Conservation (phyloP, 2,113 vertebrate species). For the Nettapus auritus region DNA sequence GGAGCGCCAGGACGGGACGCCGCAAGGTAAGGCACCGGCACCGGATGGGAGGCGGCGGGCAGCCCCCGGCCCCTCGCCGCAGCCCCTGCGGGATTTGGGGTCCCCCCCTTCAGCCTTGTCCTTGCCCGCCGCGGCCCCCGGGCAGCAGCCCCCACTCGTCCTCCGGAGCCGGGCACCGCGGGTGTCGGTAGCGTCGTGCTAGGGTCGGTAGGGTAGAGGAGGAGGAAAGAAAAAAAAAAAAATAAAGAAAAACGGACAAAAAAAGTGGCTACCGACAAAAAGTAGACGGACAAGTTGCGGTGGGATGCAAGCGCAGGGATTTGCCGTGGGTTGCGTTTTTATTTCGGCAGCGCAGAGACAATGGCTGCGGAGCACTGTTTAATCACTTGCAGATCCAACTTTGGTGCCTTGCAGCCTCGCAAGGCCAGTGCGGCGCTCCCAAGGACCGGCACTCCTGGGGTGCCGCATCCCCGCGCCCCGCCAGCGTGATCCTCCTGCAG, state of each 20-base stretch:
- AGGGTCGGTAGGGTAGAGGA: accelerated
- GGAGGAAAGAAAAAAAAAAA: neutral
- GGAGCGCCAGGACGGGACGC: neutral
- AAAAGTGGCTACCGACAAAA: neutral
- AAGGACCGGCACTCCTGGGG: too few relatives aligned
- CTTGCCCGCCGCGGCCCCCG: neutral
- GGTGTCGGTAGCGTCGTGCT: neutral
- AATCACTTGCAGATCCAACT: constrained; percentile 73
- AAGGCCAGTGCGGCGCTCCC: neutral
- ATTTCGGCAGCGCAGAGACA: constrained; percentile 52
- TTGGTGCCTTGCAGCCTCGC: constrained; percentile 47
- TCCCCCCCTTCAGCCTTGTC: too few relatives aligned
- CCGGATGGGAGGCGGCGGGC: neutral
- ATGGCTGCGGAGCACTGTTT: constrained; percentile 53
- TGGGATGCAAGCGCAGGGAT: constrained; percentile 16
- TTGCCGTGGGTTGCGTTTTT: constrained; percentile 52
- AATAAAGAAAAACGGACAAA: too few relatives aligned
- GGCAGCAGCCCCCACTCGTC: neutral
- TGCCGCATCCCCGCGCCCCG: too few relatives aligned
- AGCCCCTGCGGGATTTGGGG: too few relatives aligned
- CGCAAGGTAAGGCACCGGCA: constrained; percentile 17
- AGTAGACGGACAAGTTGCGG: constrained; percentile 11
- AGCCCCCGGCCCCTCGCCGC: too few relatives aligned
- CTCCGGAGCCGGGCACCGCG: neutral
- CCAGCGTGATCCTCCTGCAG: too few relatives aligned